Evolutionary conservation across 2,113 vertebrate species (phyloP).

Genomic region (Carollia perspicillata): DNA sequence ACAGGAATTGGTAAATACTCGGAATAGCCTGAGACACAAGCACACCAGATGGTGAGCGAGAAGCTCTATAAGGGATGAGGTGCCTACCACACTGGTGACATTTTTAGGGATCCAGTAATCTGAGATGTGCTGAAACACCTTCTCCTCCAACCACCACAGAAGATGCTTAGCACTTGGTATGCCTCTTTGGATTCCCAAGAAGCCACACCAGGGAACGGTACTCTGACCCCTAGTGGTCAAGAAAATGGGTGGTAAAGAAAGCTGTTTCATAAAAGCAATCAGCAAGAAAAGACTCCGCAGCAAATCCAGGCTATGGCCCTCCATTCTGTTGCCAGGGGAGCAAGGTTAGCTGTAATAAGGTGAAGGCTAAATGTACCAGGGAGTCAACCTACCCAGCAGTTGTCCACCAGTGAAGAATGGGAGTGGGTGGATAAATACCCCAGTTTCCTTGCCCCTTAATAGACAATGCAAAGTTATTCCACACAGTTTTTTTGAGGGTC

Average conservation of each 20-base stretch:
- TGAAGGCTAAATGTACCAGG: not conserved
- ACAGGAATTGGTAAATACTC: not conserved
- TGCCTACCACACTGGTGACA: not conserved
- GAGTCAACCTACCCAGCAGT: not conserved
- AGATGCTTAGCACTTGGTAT: not conserved
- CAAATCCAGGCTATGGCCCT: not conserved
- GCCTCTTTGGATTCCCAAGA: not conserved
- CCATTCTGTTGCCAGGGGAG: not conserved
- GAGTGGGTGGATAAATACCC: not conserved
- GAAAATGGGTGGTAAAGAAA: not conserved
- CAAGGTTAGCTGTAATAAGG: not conserved
- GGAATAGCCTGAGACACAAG: not conserved
- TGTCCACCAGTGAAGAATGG: not conserved
- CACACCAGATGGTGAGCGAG: not conserved
- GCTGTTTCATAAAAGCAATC: not conserved
- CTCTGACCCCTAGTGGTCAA: not conserved
- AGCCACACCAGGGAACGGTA: not conserved
- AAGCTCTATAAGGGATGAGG: not conserved
- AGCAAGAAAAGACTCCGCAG: not conserved
- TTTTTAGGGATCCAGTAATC: not conserved
- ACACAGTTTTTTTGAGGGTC: not conserved
- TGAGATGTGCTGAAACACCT: not conserved
- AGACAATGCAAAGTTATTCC: not conserved
- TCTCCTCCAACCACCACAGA: not conserved
- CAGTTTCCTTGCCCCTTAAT: not conserved